Evolutionary conservation across 1,140 invertebrate species (phyloP).

Genomic region (Bombus picipes): DNA sequence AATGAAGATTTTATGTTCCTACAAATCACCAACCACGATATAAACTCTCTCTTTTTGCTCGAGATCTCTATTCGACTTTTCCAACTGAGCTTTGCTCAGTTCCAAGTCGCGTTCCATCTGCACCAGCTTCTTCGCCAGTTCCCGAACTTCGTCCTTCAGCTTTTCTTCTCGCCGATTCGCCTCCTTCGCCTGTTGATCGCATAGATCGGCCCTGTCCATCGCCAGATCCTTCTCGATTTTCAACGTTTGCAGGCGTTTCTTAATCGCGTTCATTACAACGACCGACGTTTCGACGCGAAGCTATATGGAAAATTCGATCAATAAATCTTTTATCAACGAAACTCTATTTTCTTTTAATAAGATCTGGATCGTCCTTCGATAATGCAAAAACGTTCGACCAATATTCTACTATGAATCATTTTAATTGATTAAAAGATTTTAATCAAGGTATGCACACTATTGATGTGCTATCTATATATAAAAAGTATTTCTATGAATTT

Average conservation of each 20-base stretch:
- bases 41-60: slow-evolving; percentile 86
- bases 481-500: no score
- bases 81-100: slow-evolving; percentile 85
- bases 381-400: neutral
- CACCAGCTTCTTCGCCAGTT: slow-evolving; percentile 87
- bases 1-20: neutral
- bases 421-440: neutral
- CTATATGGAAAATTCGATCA: slow-evolving; percentile 9
- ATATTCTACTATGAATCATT: neutral
- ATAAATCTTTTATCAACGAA: neutral
- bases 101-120: slow-evolving; percentile 87
- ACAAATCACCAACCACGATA: slow-evolving; percentile 82
- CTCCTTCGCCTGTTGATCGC: slow-evolving; percentile 88
- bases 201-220: slow-evolving; percentile 88
- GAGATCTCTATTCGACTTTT: slow-evolving; percentile 84
- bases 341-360: no score
- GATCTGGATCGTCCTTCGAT: neutral
- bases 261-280: slow-evolving; percentile 89
- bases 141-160: slow-evolving; percentile 87
- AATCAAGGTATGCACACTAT: no score
- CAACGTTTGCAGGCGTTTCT: slow-evolving; percentile 91
- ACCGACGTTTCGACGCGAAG: neutral
- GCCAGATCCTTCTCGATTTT: slow-evolving; percentile 91
- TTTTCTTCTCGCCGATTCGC: slow-evolving; percentile 86
- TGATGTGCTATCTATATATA: no score